A percentile compares a stretch with the other conserved stretches of the same genome.
These are phyloP conservation scores for Philaenus spumarius DNA, from an alignment of 1,140 invertebrate species.

Conservation along the genomic window DNA sequence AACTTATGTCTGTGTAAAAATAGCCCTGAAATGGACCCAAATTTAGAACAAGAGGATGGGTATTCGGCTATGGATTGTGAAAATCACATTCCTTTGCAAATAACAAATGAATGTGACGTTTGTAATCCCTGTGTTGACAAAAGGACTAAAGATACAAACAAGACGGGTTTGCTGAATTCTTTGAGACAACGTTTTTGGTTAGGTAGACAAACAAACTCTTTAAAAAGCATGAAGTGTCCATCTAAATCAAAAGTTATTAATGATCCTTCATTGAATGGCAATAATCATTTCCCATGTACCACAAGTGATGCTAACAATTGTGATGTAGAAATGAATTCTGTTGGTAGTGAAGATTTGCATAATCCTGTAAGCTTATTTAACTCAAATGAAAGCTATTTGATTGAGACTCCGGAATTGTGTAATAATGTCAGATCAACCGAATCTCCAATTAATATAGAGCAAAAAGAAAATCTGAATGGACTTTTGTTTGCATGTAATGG, in stretches of 20 bases:
- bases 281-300: neutral
- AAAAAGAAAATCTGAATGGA: no score
- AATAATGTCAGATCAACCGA: no score
- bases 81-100: no score
- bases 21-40: neutral
- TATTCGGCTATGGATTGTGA: no score
- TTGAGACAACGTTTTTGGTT: constrained; percentile 4
- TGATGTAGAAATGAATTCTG: neutral
- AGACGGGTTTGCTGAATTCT: neutral
- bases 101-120: no score
- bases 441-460: no score
- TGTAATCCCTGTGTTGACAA: no score
- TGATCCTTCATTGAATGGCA: neutral
- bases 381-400: no score
- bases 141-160: neutral
- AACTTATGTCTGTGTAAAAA: neutral
- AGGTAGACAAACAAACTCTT: neutral
- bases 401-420: no score
- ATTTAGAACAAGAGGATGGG: neutral
- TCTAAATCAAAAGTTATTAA: neutral
- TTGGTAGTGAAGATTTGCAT: neutral
- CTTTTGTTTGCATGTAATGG: no score
- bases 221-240: neutral
- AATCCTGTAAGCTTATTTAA: neutral
- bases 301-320: neutral